Base-by-base conservation (phyloP, 2,797 vertebrate species). In the Carcharodon carcharias region DNA sequence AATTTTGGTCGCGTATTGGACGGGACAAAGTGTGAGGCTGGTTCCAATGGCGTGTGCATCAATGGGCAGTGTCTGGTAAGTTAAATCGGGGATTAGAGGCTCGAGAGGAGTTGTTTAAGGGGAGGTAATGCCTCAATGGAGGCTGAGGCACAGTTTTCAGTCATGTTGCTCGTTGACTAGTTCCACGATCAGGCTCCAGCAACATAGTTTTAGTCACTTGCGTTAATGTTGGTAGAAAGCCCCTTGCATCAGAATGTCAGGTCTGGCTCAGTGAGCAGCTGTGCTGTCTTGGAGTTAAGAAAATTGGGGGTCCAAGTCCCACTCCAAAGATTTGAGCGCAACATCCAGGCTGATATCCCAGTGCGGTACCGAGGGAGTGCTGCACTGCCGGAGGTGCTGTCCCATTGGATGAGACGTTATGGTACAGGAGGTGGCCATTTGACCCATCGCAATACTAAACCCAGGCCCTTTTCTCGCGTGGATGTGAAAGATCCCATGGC, bases 1-100 rank as follows among this genome's bases (percentile, higher is more conserved):
- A 98, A 96, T 96, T 98, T 98, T 2, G 98, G 98, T 0, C 97
- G 98, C 7, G 98, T 98, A n/a, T 97, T 98, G 97, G 98, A 98
- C 0, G 98, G 98, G 0, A 98, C 98, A 1, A 97, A 96, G 80
- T 98, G 98, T 96, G 0, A 97, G 77, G 97, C 96, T 0, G 96
- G 96, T 28, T 96, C 97, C 28, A 97, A 94, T 0, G 97, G 97
- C 0, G 97, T 98, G 96, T 98, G 98, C n/a, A 96, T 98, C 11
- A 96, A 97, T 0, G 98, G 98, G 50, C 97, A 96, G 96, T 98
- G 98, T 96, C 96, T 98, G 65, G 98, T 98, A 97, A 97, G 98
- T 96, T 31, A 8, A n/a, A 14, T 1, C 11, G 11, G 56, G 5
- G 89, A 3, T 23, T 45, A 50, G 80, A 45, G 1, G 40, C 5